phyloP scores from a whole-genome alignment of 2,113 vertebrate genomes.

The Panurus biarmicus region DNA sequence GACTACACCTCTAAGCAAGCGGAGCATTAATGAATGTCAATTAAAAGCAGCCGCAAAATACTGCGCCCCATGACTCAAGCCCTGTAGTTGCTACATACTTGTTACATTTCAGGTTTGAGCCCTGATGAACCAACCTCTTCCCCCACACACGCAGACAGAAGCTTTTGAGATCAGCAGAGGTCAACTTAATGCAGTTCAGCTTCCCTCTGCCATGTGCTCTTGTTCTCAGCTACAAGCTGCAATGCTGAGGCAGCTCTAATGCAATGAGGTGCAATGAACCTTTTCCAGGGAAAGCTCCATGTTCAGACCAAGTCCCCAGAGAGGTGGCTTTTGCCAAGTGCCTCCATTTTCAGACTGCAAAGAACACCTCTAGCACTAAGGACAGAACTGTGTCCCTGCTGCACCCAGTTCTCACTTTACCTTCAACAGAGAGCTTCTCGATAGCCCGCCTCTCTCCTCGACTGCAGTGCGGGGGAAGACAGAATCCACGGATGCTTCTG shows the following conservation, averaged over 20 bases:
- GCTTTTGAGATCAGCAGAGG: conserved; percentile 1
- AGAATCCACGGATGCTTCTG: conserved; percentile 90
- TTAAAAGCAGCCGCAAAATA: conserved; percentile 31
- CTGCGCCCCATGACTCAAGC: conserved; percentile 35
- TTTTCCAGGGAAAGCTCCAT: background rate
- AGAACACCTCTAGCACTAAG: background rate
- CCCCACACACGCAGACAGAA: background rate
- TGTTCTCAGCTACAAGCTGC: background rate
- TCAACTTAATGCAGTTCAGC: background rate
- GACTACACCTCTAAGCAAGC: background rate
- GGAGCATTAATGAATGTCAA: background rate
- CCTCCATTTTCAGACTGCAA: background rate
- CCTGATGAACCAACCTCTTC: background rate
- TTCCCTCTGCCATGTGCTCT: background rate
- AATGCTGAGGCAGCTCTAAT: background rate
- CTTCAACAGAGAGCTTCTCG: conserved; percentile 88
- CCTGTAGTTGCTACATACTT: conserved; percentile 32
- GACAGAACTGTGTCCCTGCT: background rate
- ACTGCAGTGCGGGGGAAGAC: conserved; percentile 94
- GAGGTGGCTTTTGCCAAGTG: background rate
- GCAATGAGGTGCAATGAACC: background rate
- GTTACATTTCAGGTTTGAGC: conserved; percentile 17
- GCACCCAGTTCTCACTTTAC: conserved; percentile 56
- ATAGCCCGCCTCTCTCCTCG: conserved; percentile 89
- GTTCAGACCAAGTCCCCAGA: background rate